A percentile compares a stretch with the other conserved stretches of the same genome.
phyloP scores from a whole-genome alignment of 1,140 invertebrate genomes.

The Drosophila sproati region DNA sequence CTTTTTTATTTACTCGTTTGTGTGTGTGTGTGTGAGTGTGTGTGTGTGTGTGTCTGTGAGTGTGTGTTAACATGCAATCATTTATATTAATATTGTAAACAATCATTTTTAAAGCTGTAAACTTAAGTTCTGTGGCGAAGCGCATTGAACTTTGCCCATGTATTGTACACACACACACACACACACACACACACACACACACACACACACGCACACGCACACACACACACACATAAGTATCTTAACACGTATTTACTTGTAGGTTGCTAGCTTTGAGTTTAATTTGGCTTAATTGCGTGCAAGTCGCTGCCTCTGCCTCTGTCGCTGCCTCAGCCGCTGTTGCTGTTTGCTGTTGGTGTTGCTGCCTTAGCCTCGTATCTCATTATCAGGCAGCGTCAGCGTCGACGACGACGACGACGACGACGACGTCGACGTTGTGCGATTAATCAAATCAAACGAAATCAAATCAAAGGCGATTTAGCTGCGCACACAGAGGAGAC shows the following conservation, averaged over 20 bases:
- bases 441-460: slow-evolving; percentile 83
- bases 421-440: slow-evolving; percentile 50
- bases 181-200: background rate
- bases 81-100: slow-evolving; percentile 79
- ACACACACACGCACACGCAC: background rate
- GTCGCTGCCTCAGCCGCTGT: slow-evolving; percentile 11
- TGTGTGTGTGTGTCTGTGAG: slow-evolving; percentile 20
- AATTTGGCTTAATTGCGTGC: slow-evolving; percentile 75
- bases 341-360: too few relatives aligned
- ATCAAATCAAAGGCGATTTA: slow-evolving; percentile 81
- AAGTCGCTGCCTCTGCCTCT: slow-evolving; percentile 40
- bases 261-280: slow-evolving; percentile 49
- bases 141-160: slow-evolving; percentile 55
- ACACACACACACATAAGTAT: slow-evolving; percentile 10
- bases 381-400: slow-evolving; percentile 62
- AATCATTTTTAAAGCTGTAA: slow-evolving; percentile 65
- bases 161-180: slow-evolving; percentile 7
- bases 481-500: slow-evolving; percentile 53
- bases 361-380: slow-evolving; percentile 47
- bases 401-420: background rate
- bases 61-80: slow-evolving; percentile 62
- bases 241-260: slow-evolving; percentile 49
- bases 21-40: slow-evolving; percentile 25
- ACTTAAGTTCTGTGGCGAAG: slow-evolving; percentile 63
- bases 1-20: slow-evolving; percentile 50